Evolutionary conservation across 2,797 vertebrate species (phyloP), one percentile per base, ranked within the genome.

Genomic region (Distichodus sexfasciatus): DNA sequence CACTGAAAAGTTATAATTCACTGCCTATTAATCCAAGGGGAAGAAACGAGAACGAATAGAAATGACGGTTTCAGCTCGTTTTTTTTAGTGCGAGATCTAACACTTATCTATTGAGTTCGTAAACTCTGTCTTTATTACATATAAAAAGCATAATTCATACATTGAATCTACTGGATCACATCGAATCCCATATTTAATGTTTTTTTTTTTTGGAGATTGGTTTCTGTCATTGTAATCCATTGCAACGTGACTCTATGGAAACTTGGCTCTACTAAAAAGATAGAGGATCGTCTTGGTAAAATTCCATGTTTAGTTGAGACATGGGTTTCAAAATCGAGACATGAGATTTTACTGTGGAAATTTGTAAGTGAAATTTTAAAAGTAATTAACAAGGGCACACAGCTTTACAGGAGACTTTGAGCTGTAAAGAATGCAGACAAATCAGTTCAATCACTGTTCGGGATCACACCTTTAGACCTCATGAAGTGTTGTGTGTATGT

Each of bases 401-500:
- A 55, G 2, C 26, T 23, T 40, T 40, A 26, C n/a, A n/a, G 12
- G 24, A 26, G 19, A 19, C 11, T 15, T 7, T 38, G 46, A 43
- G 33, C 7, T 46, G 21, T 19, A 48, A 35, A 43, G 9, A 57
- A 38, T 64, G 67, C 21, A 36, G 51, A 66, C 41, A 51, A 51
- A 61, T 68, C 60, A 14, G 40, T 51, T 72, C n/a, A 60, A 67
- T 50, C 31, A 26, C 65, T 64, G 69, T 65, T 59, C 55, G n/a
- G 28, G 67, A 57, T 78, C 38, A 77, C 76, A 66, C 75, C 67
- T n/a, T 23, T 57, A 31, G 66, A 78, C 72, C 70, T 72, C 48
- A 58, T n/a, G n/a, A n/a, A n/a, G n/a, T n/a, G n/a, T n/a, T n/a
- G n/a, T n/a, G n/a, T n/a, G n/a, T n/a, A n/a, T n/a, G n/a, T 78